Evolutionary conservation across 2,888 invertebrate species (phyloP), one percentile per base, ranked within the genome.

Genomic region (Stratiomys singularior): DNA sequence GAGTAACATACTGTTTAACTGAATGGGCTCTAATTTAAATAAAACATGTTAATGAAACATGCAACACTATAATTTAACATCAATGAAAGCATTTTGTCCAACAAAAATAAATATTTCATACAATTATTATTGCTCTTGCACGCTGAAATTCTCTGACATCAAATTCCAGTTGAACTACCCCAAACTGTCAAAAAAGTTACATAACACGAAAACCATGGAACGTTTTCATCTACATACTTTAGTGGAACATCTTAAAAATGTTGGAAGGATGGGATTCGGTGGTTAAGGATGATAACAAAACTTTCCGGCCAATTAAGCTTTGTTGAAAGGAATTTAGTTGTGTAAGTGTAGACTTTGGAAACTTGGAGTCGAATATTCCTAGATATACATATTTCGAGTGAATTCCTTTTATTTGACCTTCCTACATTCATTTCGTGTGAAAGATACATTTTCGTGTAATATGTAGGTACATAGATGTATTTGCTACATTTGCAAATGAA

Each of bases 291-390:
- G 71, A 60, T 44, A 74, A 58, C 60, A 77, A 77, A 76, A 77
- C 76, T 78, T 79, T 78, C 71, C 76, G 77, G 44, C 77, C 72
- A 77, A 79, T 79, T 79, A 77, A 77, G 69, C 60, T 76, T 56
- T 58, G 69, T 74, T 76, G 69, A 76, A 78, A 71, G 77, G 71
- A 76, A 76, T 79, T 76, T 64, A 71, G 56, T 77, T 44, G 44
- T 76, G 56, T 66, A 56, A 66, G 64, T 63, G 76, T 71, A 77
- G 44, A 56, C 5, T 71, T 60, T 60, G 56, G 25, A 44, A 44
- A 44, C 9, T n/a, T n/a, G n/a, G n/a, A n/a, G n/a, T n/a, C n/a
- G n/a, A n/a, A 37, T 9, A 37, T 37, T 37, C 9, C 9, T 37
- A 9, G 37, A 5, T 9, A 9, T 37, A 9, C 37, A 37, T 37